Evolutionary conservation across 2,113 vertebrate species (phyloP), one percentile per base, ranked within the genome.

Genomic region (Gymnobelideus leadbeateri): DNA sequence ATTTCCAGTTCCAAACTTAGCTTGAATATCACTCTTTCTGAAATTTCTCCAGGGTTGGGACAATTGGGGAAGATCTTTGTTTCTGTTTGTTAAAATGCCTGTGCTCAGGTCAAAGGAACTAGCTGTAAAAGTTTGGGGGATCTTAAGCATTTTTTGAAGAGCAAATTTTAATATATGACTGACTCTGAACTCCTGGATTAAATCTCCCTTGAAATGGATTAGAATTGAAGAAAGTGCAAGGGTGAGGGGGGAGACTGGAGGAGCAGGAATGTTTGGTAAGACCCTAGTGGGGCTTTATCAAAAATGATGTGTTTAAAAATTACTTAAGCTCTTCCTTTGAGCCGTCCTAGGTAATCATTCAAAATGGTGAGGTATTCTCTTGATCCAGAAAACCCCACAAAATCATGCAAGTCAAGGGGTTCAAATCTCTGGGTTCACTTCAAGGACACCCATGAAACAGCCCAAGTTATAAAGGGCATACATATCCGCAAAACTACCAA

Each of bases 11-110:
- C 68, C 28, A 90, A 52, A 95, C 93, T 92, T 68, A 92, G 11
- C 31, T 93, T 92, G 51, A 92, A 21, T 54, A 21, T 54, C 9
- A 68, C 0, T 37, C 12, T 1, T 96, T 95, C 51, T 51, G 54
- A 46, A 51, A 84, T 89, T 57, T 94, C 52, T 9, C 23, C 8
- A 94, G 37, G 89, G 1, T n/a, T 37, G 2, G n/a, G 49, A 8
- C 3, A 95, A 43, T 51, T 96, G 49, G 53, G 14, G 26, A 93
- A 49, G 12, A 51, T 95, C 11, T 77, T 0, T 68, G 50, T 89
- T 92, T 53, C 7, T 54, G 93, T 97, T 91, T 89, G 90, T 92
- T 94, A 50, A 28, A 51, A 49, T 91, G 93, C 57, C 9, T 93
- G 6, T 10, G 55, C 3, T 25, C 92, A 25, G 1, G 91, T 92